Evolutionary conservation across 2,797 vertebrate genomes (phyloP), one percentile per base, ranked within the genome.

Genomic region (Microctenopoma steveboyesi): DNA sequence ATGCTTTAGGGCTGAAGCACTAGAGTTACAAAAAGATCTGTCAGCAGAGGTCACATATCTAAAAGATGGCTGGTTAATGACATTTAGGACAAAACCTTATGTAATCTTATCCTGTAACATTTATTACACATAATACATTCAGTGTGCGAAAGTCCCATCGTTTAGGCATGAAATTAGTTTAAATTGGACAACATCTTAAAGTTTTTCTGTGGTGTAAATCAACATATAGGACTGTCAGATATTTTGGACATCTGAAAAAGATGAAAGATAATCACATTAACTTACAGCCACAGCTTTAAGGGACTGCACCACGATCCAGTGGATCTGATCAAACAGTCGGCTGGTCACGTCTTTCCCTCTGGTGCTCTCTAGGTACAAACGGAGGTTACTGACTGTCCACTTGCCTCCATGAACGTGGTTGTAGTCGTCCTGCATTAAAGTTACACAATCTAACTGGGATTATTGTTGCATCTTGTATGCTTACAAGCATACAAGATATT

Each of bases 331-430:
- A 42, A 99, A 99, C 54, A 99, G 93, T 51, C 95, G 95, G 85
- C 89, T 92, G 18, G 98, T 99, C 87, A 99, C 97, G 61, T 98
- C 96, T 84, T 93, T 95, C 51, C 98, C 98, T 25, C 96, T 93
- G 30, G 98, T 99, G 94, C 98, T 99, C 91, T 99, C 98, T 78
- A 99, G 92, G 88, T 99, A 99, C 54, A 99, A 90, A 12, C 96
- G 95, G 59, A 94, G 91, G 87, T 99, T 99, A 84, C 91, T 96
- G 83, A 99, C 96, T 0, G 96, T 98, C 98, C 98, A 99, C 88
- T 99, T 99, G 69, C 98, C 98, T 35, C 98, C 98, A 0, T 99
- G 98, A 69, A 99, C 95, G 27, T 97, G 97, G 89, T 99, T 99
- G 91, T 99, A 99, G 86, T 99, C 98, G 53, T 98, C 98, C 98